Evolutionary conservation across 2,113 vertebrate species (phyloP), one percentile per base, ranked within the genome.

Genomic region (Trematocara nigrifrons): DNA sequence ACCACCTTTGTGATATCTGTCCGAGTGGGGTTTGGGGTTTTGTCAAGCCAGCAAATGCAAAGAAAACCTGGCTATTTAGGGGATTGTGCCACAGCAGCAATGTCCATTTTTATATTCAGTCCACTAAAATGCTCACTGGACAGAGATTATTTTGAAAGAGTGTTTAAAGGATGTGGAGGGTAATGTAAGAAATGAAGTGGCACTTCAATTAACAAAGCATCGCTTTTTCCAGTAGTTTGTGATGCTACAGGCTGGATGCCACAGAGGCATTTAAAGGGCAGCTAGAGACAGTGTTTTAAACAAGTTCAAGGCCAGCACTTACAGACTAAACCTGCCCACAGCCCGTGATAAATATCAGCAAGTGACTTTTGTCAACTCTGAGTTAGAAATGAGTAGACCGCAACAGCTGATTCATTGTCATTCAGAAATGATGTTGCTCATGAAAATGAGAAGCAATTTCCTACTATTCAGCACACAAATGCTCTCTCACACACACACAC

Each of bases 351-450:
- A 53, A 74, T 20, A 64, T 26, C 84, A 57, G 0, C 11, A 26
- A 33, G 22, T 26, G 20, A 45, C 38, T 57, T 71, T 56, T 56
- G 22, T 6, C 22, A 47, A 18, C 16, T 82, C 20, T 2, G 29
- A 4, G 6, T 26, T 40, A 35, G 51, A 85, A 53, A 53, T 2
- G 29, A 64, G 10, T 6, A 22, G 35, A n/a, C 6, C 5, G 3
- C n/a, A 85, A 53, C 6, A 31, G 29, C 76, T n/a, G 47, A 78
- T 26, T 81, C 54, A 53, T 45, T 51, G 8, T 54, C 71, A 76
- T 78, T 78, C 59, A 85, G 42, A 84, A 80, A 52, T 31, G 10
- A 57, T 79, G 54, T 18, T 13, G 40, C 66, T 85, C 77, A 33
- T 56, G 0, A 56, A 78, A 38, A 61, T 52, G 47, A 80, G n/a